Evolutionary conservation across 2,113 vertebrate species (phyloP), one percentile per base, ranked within the genome.

Genomic region (Neolamprologus tretocephalus): DNA sequence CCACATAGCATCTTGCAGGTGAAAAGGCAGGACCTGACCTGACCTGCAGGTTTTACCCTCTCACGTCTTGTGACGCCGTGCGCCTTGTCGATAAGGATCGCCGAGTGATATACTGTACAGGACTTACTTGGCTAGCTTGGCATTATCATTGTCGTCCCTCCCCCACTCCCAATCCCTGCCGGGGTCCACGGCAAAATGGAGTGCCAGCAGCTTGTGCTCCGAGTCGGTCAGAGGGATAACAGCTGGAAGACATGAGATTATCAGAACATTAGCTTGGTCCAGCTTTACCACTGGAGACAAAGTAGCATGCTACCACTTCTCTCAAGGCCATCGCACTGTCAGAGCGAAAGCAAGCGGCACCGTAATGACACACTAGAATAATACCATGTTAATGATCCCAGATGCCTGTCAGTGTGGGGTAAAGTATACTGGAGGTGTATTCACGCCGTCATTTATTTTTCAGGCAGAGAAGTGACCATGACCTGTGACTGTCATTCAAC

Each of bases 111-210:
- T 31, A 23, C 82, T 54, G 49, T 45, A 75, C 55, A 35, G 81
- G 78, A 92, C 97, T 98, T 97, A 99, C 99, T 98, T 98, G 94
- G 98, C 99, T 88, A 99, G 96, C 90, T 97, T 97, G 94, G 97
- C 94, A 82, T 98, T 98, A 94, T 99, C 98, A 31, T 97, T 97
- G 96, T 99, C 98, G 31, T 99, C 98, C 92, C 98, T 98, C 54
- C 97, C 98, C 99, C 99, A 99, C 58, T 98, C 98, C 99, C 98
- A 99, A 96, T 98, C 98, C 88, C 97, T 97, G 87, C 98, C 98
- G 12, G 99, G 99, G 95, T 99, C 99, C 86, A 99, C 98, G 0
- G 98, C 98, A 87, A 99, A 99, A 96, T 99, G 99, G 95, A 99
- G 97, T 53, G 98, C 97, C 95, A 99, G 96, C 94, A 99, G 96